Evolutionary conservation across 2,797 vertebrate species (phyloP).

Genomic region (Spheniscus humboldti): DNA sequence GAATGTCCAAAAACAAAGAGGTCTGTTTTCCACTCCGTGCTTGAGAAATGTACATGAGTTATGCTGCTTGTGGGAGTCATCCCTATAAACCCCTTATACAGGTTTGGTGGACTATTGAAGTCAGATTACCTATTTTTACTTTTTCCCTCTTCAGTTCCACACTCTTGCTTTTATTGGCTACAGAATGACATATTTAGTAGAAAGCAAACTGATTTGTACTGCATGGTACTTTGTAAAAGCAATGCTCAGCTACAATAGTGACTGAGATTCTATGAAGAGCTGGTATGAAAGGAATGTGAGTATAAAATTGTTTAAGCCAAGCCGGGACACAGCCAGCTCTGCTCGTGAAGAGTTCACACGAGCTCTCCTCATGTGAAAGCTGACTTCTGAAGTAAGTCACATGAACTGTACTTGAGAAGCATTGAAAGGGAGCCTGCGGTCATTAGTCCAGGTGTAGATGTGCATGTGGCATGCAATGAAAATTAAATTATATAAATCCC

Average conservation of each 20-base stretch:
- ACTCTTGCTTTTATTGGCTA: neutral
- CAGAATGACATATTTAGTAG: neutral
- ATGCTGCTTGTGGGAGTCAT: neutral
- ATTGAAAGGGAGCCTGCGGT: neutral
- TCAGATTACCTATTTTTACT: neutral
- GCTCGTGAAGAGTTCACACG: neutral
- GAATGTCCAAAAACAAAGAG: constrained; percentile 41
- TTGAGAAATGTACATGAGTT: neutral
- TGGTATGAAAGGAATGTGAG: constrained; percentile 1
- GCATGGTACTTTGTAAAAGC: neutral
- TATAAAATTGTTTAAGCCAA: neutral
- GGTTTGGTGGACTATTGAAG: neutral
- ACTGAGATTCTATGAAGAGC: neutral
- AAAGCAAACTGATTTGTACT: neutral
- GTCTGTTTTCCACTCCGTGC: neutral
- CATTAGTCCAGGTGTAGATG: neutral
- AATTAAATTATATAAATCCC: neutral
- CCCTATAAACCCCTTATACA: neutral
- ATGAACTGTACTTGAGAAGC: neutral
- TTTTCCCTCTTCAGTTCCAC: neutral
- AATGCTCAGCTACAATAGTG: neutral
- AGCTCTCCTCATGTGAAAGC: neutral
- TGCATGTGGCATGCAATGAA: neutral
- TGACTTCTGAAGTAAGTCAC: neutral
- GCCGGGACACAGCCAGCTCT: neutral